Base-by-base conservation (phyloP, 2,888 invertebrate species). In the Podabrus alpinus region DNA sequence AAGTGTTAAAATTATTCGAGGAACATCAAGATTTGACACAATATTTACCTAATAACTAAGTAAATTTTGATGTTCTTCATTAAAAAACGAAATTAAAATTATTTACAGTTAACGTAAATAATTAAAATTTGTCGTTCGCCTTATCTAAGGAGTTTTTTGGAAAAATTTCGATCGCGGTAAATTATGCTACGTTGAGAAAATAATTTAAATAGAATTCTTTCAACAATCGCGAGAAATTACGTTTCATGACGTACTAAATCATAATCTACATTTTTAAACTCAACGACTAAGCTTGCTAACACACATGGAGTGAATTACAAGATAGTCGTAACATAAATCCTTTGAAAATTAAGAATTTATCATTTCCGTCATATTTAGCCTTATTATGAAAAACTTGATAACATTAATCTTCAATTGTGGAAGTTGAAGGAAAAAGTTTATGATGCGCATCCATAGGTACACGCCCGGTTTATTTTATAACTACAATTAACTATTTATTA, bases 281-380 rank as follows among this genome's bases (percentile, higher is more conserved):
- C 45, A n/a, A n/a, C 45, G 7, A 45, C 45, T 45, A 45, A 45
- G 45, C 45, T 45, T 45, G 45, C 45, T 13, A 45, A 72, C 68
- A 67, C 73, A 73, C 71, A 69, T 71, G 71, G 72, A 73, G 69
- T 71, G 77, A 74, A 74, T 75, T 77, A 75, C 70, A 69, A 69
- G 74, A 73, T 72, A 73, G 72, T 69, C 24, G 69, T 59, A 24
- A 66, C 75, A 79, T 79, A 79, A 79, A 79, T 79, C 76, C 71
- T 70, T 29, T 71, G 68, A 61, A 66, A 59, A 77, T 77, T 75
- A 73, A 71, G 62, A 64, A 66, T 72, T 66, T 21, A 29, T 72
- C 72, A 75, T 75, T 79, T 79, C 79, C 79, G 78, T 78, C 79
- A 77, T 75, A 66, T 74, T 66, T 76, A 74, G 73, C 68, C 74